Base-by-base conservation (phyloP, 2,888 invertebrate species). In the Rutpela maculata region DNA sequence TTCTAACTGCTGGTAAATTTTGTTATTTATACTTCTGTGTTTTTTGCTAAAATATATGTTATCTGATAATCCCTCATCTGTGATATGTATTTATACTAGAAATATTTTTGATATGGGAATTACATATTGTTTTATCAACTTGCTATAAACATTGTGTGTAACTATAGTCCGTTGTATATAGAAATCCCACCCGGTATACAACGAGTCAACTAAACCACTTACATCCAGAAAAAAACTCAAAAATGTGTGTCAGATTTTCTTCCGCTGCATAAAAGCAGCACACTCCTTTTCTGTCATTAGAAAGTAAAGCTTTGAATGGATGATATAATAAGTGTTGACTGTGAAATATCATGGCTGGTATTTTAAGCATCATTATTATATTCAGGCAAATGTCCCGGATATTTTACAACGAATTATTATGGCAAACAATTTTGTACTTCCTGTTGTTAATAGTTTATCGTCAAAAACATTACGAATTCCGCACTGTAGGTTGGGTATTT, bases 201-300 rank as follows among this genome's bases (percentile, higher is more conserved):
- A 5, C 4, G n/a, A 50, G 50, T 7, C 50, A n/a, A 50, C 50
- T 50, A 50, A 50, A 50, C 50, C n/a, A 50, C 50, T 50, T 50
- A 50, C 6, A 50, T 50, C 50, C 50, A 50, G 38, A 66, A 26
- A 59, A 67, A 74, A 73, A 73, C 31, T n/a, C 22, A 10, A 35
- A 35, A 35, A 66, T 57, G 66, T 74, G 55, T 66, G 67, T 66
- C 60, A 66, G 38, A 59, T 38, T 74, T 74, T 74, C 74, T 74
- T 66, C 65, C 66, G 66, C n/a, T 22, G 50, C 50, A 50, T 50
- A 19, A 74, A 66, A 59, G 65, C 59, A 59, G 67, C 66, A 66
- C 75, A 67, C 75, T 67, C 78, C 78, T 78, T 75, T 74, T 78
- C 71, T 67, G 78, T 78, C 43, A 71, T 75, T 78, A 67, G 78